phyloP scores from a whole-genome alignment of 2,113 vertebrate genomes.

The Corythornis vintsioides region DNA sequence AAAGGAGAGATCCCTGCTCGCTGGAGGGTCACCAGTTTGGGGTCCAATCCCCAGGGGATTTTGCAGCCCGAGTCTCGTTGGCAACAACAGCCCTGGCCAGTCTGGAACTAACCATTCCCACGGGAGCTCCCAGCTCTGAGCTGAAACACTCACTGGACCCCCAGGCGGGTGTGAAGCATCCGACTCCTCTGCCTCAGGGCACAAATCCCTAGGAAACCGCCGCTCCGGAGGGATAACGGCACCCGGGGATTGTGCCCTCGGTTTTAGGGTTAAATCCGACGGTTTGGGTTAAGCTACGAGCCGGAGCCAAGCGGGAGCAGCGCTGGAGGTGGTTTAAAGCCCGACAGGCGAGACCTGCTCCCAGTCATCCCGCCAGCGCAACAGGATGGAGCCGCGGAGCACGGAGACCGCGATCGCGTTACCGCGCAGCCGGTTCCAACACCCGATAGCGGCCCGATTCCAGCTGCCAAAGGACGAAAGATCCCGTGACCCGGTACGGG shows the following conservation, averaged over 20 bases:
- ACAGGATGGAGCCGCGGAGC: neutral
- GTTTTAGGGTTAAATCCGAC: rapidly evolving
- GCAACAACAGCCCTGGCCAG: no score
- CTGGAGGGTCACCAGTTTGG: neutral
- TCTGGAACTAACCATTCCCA: rapidly evolving
- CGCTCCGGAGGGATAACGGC: rapidly evolving
- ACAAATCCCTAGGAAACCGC: neutral
- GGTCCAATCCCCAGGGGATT: neutral
- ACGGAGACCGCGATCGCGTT: rapidly evolving
- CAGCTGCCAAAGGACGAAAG: neutral
- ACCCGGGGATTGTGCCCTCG: rapidly evolving
- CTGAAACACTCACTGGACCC: neutral
- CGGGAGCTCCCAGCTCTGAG: neutral
- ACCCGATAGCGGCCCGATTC: rapidly evolving
- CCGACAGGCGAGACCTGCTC: neutral
- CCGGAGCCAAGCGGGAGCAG: rapidly evolving
- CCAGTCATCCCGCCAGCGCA: rapidly evolving
- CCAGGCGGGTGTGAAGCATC: rapidly evolving
- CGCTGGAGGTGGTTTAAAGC: neutral
- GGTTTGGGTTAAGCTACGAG: no score
- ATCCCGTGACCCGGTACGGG: rapidly evolving
- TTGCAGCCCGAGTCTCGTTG: neutral
- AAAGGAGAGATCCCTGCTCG: neutral
- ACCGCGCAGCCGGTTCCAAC: rapidly evolving
- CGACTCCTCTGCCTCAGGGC: rapidly evolving